Conservation (phyloP, 1,140 invertebrate species). For the Laupala kohalensis region DNA sequence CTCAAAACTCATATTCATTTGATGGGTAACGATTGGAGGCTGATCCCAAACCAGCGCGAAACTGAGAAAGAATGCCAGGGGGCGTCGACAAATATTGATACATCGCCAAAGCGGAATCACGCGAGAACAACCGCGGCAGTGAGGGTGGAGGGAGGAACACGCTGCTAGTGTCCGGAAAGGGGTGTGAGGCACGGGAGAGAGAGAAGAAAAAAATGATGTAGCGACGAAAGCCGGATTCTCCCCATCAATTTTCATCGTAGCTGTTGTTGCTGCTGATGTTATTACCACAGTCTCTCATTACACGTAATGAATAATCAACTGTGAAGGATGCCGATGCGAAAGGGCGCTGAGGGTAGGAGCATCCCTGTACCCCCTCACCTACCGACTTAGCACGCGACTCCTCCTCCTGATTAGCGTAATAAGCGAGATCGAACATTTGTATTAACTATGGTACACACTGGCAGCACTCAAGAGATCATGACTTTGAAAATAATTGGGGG, state of each 20-base stretch:
- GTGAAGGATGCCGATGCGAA: neutral
- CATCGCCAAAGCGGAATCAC: neutral
- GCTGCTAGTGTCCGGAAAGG: neutral
- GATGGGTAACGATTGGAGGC: too few species aligned
- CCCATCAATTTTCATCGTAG: neutral
- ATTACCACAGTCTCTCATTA: neutral
- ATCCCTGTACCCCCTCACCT: too few species aligned
- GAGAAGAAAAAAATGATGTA: neutral
- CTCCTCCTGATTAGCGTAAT: too few species aligned
- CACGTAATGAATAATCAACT: neutral
- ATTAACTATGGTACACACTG: too few species aligned
- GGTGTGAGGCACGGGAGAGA: too few species aligned
- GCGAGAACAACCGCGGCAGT: too few species aligned
- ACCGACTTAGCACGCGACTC: too few species aligned
- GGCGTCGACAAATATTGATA: neutral
- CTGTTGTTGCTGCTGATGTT: neutral
- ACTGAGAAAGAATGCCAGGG: neutral
- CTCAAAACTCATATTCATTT: neutral
- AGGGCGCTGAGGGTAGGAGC: too few species aligned
- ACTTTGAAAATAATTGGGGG: too few species aligned
- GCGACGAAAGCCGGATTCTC: neutral
- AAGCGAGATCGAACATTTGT: too few species aligned
- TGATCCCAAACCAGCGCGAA: neutral
- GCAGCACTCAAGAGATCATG: too few species aligned
- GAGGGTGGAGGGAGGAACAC: neutral